Conservation (phyloP, 2,113 vertebrate genomes). For the Cacatua alba region DNA sequence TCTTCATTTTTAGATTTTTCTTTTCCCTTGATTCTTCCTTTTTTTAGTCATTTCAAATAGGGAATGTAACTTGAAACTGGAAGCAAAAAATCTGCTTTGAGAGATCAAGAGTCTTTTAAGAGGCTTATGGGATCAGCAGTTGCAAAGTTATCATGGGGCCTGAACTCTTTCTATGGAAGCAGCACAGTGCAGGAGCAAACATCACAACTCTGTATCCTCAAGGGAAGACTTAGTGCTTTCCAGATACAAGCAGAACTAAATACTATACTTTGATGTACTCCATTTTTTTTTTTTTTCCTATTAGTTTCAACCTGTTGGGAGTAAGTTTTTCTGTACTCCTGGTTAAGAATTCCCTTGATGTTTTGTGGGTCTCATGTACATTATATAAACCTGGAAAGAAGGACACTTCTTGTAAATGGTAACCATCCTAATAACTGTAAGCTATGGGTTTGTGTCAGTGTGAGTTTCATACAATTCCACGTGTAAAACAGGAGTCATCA, state of each 20-base stretch:
- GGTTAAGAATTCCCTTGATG: background rate
- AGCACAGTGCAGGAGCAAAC: constrained; percentile 52
- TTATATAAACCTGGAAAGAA: constrained; percentile 5
- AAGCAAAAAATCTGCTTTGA: constrained; percentile 67
- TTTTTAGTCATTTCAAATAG: constrained; percentile 42
- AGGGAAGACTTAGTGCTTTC: constrained; percentile 65
- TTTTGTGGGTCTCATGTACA: background rate
- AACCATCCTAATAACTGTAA: background rate
- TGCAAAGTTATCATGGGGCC: constrained; percentile 65
- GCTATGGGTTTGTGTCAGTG: background rate
- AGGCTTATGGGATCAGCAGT: constrained; percentile 71
- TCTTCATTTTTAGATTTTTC: background rate
- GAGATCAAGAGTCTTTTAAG: constrained; percentile 72
- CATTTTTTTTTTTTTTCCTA: background rate
- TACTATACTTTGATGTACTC: constrained; percentile 65
- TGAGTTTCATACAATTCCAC: background rate
- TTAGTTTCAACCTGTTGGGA: constrained; percentile 30
- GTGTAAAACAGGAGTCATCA: background rate
- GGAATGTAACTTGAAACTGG: constrained; percentile 56
- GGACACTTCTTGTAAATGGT: background rate
- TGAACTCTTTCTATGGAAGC: constrained; percentile 61
- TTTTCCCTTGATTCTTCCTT: background rate
- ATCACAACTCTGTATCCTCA: constrained; percentile 58
- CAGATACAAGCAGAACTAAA: constrained; percentile 71
- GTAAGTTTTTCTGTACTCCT: background rate